A percentile compares a stretch with the other conserved stretches of the same genome.
Evolutionary conservation across 2,113 vertebrate species (phyloP).

Genomic region (Capreolus pygargus): DNA sequence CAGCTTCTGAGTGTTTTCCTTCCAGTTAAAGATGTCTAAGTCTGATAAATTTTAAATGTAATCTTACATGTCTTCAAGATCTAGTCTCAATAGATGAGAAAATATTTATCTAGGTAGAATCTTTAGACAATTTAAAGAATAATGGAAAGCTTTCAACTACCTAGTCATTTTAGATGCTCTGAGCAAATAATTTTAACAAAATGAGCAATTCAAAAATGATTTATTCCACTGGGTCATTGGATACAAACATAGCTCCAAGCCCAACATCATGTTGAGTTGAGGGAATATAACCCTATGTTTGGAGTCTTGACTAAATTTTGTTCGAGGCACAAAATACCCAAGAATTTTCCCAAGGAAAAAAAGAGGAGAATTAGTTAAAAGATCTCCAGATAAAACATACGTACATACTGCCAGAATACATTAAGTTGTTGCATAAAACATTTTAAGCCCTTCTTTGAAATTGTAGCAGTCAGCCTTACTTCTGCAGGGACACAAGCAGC

Average conservation of each 20-base stretch:
- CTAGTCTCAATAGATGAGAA: slow-evolving; percentile 12
- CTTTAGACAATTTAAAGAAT: neutral
- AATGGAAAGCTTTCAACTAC: neutral
- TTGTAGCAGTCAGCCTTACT: neutral
- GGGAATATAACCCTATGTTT: neutral
- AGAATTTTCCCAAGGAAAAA: neutral
- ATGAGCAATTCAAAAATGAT: neutral
- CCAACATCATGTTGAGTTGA: neutral
- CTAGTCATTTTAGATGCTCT: neutral
- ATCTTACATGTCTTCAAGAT: slow-evolving; percentile 36
- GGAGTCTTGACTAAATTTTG: neutral
- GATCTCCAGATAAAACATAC: neutral
- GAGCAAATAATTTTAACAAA: slow-evolving; percentile 19
- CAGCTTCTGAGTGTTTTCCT: slow-evolving; percentile 19
- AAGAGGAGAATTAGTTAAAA: neutral
- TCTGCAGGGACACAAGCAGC: neutral
- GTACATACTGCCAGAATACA: neutral
- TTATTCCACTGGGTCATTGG: neutral
- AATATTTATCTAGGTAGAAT: neutral
- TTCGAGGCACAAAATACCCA: neutral
- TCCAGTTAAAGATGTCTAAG: slow-evolving; percentile 38
- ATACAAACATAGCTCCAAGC: neutral
- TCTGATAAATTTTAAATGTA: slow-evolving; percentile 43
- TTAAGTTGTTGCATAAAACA: neutral
- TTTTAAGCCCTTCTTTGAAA: neutral